Evolutionary conservation across 2,113 vertebrate genomes (phyloP).

Genomic region (Vulpes ferrilata): DNA sequence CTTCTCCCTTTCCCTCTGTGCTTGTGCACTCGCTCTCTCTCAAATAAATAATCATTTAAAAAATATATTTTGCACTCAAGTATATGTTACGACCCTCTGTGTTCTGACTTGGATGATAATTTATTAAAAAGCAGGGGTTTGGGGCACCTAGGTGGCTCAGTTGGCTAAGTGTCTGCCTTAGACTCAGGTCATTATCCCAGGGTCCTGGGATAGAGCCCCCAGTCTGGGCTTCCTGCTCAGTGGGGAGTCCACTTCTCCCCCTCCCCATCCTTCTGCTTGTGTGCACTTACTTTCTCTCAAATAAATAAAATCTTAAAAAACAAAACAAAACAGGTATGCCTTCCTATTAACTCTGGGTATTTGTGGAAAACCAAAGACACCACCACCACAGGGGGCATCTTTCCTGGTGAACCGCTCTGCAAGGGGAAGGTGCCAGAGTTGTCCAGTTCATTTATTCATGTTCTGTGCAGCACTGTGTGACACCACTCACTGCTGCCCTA

Average conservation of each 20-base stretch:
- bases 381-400: background rate
- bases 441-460: background rate
- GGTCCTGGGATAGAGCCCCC: too few species aligned
- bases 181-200: too few species aligned
- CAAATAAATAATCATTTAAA: too few species aligned
- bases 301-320: too few species aligned
- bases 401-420: background rate
- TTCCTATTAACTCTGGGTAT: background rate
- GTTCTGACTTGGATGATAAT: conserved; percentile 33
- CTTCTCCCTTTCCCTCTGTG: too few species aligned
- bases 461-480: background rate
- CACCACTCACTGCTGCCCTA: background rate
- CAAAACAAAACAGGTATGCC: background rate
- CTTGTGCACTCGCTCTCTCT: too few species aligned
- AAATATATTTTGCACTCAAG: background rate
- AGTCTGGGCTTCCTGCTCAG: too few species aligned
- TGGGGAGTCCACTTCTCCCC: too few species aligned
- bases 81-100: background rate
- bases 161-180: too few species aligned
- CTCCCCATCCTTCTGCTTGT: too few species aligned
- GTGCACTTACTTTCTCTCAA: too few species aligned
- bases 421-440: background rate
- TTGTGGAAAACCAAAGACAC: background rate
- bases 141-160: too few species aligned
- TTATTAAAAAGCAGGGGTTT: background rate